phyloP scores from a whole-genome alignment of 2,888 invertebrate genomes.

The Xylota sylvarum region DNA sequence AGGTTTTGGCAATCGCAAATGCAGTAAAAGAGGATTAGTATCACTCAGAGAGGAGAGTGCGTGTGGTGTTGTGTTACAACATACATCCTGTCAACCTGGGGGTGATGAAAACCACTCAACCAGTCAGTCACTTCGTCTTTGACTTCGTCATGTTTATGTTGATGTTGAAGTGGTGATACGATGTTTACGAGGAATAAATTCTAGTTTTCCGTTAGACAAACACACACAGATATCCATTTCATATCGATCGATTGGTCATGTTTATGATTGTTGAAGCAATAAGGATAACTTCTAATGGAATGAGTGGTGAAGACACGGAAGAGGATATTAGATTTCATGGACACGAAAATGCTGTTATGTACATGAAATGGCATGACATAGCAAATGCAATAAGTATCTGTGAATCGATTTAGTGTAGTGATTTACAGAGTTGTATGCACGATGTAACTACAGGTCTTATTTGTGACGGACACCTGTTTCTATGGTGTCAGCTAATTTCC shows the following conservation, averaged over 20 bases:
- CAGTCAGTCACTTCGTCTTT: constrained; percentile 12
- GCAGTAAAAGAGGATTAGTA: constrained; percentile 54
- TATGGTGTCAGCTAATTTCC: no score
- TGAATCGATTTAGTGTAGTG: neutral
- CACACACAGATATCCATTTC: constrained; percentile 31
- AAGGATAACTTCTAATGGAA: constrained; percentile 55
- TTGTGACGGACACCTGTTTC: no score
- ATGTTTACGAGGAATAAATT: constrained; percentile 62
- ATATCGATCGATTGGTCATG: constrained; percentile 56
- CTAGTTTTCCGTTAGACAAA: constrained; percentile 54
- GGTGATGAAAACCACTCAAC: constrained; percentile 54
- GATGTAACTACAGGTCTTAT: no score
- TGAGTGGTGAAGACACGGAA: constrained; percentile 51
- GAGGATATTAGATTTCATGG: constrained; percentile 53
- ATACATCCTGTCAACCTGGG: constrained; percentile 56
- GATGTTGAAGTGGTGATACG: constrained; percentile 30
- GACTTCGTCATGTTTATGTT: constrained; percentile 29
- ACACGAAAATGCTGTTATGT: constrained; percentile 17
- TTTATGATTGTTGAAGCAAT: constrained; percentile 56
- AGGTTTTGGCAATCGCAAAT: constrained; percentile 29
- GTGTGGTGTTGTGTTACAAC: constrained; percentile 55
- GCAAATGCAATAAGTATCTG: neutral
- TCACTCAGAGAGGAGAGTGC: constrained; percentile 20
- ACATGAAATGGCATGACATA: constrained; percentile 14
- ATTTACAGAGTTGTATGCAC: neutral